Base-by-base conservation (phyloP, 2,888 invertebrate genomes). In the Cephus pygmeus region DNA sequence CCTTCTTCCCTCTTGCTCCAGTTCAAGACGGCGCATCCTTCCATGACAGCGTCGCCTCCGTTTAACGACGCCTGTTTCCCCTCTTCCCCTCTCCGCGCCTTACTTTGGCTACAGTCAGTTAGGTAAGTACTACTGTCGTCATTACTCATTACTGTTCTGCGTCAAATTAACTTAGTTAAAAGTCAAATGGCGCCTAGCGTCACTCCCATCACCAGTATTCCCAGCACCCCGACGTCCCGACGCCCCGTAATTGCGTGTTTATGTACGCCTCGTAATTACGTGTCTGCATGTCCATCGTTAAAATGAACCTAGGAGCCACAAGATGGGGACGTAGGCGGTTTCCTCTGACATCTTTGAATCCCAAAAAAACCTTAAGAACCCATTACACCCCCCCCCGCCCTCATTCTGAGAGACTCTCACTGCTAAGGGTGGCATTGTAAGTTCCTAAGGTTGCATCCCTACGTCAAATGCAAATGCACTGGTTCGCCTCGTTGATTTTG, bases 251-350 rank as follows among this genome's bases (percentile, higher is more conserved):
- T 89, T 89, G 88, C 89, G 86, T 89, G 88, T 89, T 89, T 89
- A 89, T 88, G 88, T 86, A 87, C 85, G 85, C 83, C 85, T 88
- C 88, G 88, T 88, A 88, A 88, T 88, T 88, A 88, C 88, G 87
- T 87, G 86, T 88, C 87, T 87, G 88, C 88, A 87, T 88, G 88
- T 88, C 87, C 87, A 84, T 85, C 87, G 85, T 85, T 88, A 88
- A 88, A 89, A 88, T 88, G 85, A 82, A 80, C 81, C 80, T 83
- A 34, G 31, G 30, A 30, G 9, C 31, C 71, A 34, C 71, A 30
- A 30, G 12, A 56, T 23, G 40, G 23, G 40, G 23, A 56, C 0
- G 23, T 23, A 2, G 6, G 23, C 23, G 40, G 40, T 56, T 56
- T 23, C 15, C 23, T 23, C 2, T 23, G 23, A 23, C 15, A 56